Conservation (phyloP, 2,797 vertebrate genomes). For the Falco rusticolus region DNA sequence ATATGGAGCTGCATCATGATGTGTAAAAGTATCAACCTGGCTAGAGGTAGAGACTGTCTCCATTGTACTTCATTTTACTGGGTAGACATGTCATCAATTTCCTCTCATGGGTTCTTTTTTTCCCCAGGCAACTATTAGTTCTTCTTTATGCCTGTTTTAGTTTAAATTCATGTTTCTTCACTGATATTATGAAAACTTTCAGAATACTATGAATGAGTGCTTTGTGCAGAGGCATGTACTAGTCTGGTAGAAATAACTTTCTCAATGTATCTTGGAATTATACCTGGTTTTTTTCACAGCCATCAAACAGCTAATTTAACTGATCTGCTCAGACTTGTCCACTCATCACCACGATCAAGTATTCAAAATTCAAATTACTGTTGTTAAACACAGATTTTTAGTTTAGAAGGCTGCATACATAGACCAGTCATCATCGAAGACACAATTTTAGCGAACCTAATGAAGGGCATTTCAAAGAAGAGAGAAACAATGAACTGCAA, state of each 20-base stretch:
- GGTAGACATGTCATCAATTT: not conserved
- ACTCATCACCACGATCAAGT: not conserved
- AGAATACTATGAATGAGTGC: not conserved
- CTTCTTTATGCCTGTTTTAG: conserved; percentile 6
- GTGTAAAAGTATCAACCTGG: not conserved
- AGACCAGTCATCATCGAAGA: not conserved
- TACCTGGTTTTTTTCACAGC: not conserved
- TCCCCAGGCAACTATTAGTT: not conserved
- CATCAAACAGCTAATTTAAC: not conserved
- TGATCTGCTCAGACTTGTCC: not conserved
- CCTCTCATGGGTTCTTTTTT: not conserved
- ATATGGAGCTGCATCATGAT: not conserved
- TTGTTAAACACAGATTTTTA: not conserved
- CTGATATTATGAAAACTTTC: not conserved
- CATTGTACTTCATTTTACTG: not conserved
- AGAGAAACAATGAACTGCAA: not conserved
- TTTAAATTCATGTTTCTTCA: conserved; percentile 24
- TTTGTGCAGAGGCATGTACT: not conserved
- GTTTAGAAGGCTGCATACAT: not conserved
- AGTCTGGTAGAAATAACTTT: not conserved
- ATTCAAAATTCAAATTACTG: conserved; percentile 1
- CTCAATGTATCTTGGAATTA: not conserved
- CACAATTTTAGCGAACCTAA: not conserved
- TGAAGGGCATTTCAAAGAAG: not conserved
- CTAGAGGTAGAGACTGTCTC: not conserved